phyloP scores from a whole-genome alignment of 2,888 invertebrate species.

The Erpobdella octoculata region DNA sequence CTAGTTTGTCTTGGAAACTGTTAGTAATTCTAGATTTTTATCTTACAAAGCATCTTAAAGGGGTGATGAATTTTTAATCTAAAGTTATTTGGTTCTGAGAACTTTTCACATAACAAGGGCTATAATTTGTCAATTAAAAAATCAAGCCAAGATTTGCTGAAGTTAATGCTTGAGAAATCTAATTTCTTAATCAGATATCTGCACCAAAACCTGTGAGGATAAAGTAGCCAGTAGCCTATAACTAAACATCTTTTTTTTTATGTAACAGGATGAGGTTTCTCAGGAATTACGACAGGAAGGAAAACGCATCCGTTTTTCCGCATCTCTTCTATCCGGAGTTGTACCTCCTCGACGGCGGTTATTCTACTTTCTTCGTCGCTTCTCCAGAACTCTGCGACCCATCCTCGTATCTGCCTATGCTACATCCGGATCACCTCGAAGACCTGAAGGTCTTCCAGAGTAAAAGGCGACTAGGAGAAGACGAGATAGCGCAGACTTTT shows the following conservation, averaged over 20 bases:
- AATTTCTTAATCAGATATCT: no score
- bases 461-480: background rate
- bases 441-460: slow-evolving; percentile 57
- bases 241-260: background rate
- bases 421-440: slow-evolving; percentile 68
- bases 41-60: no score
- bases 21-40: no score
- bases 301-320: slow-evolving; percentile 75
- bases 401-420: slow-evolving; percentile 72
- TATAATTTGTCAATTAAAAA: no score
- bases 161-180: no score
- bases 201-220: background rate
- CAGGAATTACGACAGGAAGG: slow-evolving; percentile 72
- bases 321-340: slow-evolving; percentile 79
- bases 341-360: slow-evolving; percentile 82
- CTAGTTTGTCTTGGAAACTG: no score
- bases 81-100: no score
- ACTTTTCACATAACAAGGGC: no score
- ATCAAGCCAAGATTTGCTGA: no score
- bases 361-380: slow-evolving; percentile 69
- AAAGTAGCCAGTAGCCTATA: background rate
- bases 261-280: slow-evolving; percentile 67
- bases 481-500: no score
- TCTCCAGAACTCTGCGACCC: slow-evolving; percentile 63
- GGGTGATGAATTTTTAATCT: no score